These are phyloP conservation scores for Coregonus clupeaformis DNA, from an alignment of 2,113 vertebrate species.

Conservation along the genomic window DNA sequence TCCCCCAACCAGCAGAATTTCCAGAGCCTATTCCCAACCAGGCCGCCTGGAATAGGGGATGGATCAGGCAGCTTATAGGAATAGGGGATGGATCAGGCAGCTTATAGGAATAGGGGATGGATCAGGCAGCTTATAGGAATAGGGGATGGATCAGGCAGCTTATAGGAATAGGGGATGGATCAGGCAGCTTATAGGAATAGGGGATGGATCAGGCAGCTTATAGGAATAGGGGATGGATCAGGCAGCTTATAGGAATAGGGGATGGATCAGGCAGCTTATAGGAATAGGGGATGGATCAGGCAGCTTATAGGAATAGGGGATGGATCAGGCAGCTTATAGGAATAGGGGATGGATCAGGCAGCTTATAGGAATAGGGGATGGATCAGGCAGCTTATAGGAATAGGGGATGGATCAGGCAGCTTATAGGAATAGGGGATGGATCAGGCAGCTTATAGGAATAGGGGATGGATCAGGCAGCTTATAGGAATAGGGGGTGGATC, in stretches of 20 bases:
- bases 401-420: slow-evolving; percentile 22
- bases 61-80: slow-evolving; percentile 33
- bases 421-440: slow-evolving; percentile 40
- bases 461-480: slow-evolving; percentile 30
- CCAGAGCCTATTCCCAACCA: slow-evolving; percentile 22
- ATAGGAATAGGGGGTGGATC: slow-evolving; percentile 33
- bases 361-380: slow-evolving; percentile 41
- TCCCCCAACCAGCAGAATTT: slow-evolving; percentile 46
- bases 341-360: slow-evolving; percentile 16
- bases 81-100: slow-evolving; percentile 24
- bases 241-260: slow-evolving; percentile 35
- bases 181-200: slow-evolving; percentile 35
- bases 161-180: slow-evolving; percentile 17
- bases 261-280: too few species aligned
- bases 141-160: too few species aligned
- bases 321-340: too few species aligned
- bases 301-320: slow-evolving; percentile 38
- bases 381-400: too few species aligned
- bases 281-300: slow-evolving; percentile 15
- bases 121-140: slow-evolving; percentile 33
- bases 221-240: slow-evolving; percentile 17
- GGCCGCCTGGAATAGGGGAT: slow-evolving; percentile 16
- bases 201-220: too few species aligned
- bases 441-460: too few species aligned
- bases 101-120: slow-evolving; percentile 33